Evolutionary conservation across 2,888 invertebrate genomes (phyloP), one percentile per base, ranked within the genome.

Genomic region (Hirtodrosophila cameraria): DNA sequence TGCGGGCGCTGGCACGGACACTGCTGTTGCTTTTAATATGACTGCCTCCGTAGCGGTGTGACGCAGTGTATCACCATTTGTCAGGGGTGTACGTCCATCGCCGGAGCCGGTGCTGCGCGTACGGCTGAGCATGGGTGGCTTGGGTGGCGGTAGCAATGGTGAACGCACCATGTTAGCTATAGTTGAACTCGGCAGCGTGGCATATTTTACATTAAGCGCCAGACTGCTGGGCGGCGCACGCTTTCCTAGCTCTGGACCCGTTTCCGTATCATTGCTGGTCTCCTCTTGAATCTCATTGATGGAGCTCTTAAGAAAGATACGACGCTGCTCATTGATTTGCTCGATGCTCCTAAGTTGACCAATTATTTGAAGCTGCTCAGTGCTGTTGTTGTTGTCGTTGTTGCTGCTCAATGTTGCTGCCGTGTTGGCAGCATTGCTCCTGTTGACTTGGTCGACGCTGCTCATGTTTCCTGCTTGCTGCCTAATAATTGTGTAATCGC

Each of bases 51-150:
- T 52, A 9, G 49, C 41, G 9, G 62, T 76, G 28, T 75, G 65
- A 0, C 80, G 77, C 35, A 58, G 16, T 6, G 28, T 23, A 3
- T 75, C 64, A 1, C 71, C 79, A 35, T 78, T 78, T 28, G 33
- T 27, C 1, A 63, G n/a, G 0, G 64, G 43, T 4, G 68, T 50
- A n/a, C 69, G 65, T 20, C 61, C 71, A 48, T 88, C 88, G 2
- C 86, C 87, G 43, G 79, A 68, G 25, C 88, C 88, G 7, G 85
- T 78, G 60, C 88, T 89, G 33, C 88, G 84, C 28, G 88, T 80
- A 41, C 89, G 89, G 57, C 89, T 84, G 46, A 89, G 48, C 89
- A 89, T 88, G 31, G 89, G 89, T 11, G 89, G 89, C 25, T 89
- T 89, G 8, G 89, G 89, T 30, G 89, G 89, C 30, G 89, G 89